Percentiles rank a stretch among this genome's conserved stretches.
phyloP scores from a whole-genome alignment of 2,888 invertebrate species.

The Helicoverpa assulta region DNA sequence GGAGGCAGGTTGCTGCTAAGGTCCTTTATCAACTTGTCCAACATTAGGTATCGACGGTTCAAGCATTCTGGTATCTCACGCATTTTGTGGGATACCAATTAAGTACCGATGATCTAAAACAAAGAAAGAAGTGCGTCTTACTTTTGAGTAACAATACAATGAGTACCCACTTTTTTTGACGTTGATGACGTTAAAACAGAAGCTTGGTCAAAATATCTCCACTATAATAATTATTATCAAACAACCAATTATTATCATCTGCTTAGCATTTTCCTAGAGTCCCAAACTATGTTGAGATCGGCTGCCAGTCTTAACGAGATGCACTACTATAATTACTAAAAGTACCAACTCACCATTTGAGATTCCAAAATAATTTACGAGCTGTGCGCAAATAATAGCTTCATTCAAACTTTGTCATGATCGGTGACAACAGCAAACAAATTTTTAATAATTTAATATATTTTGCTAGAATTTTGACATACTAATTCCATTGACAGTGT shows the following conservation, averaged over 20 bases:
- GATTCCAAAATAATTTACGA: constrained; percentile 12
- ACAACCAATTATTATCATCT: too few species aligned
- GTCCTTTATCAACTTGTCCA: constrained; percentile 78
- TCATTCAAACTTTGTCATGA: constrained; percentile 58
- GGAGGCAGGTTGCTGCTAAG: constrained; percentile 55
- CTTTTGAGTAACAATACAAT: too few species aligned
- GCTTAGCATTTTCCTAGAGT: too few species aligned
- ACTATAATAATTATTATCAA: too few species aligned
- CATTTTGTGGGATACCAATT: constrained; percentile 62
- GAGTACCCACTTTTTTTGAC: too few species aligned
- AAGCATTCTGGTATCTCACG: constrained; percentile 77
- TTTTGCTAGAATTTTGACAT: constrained; percentile 52
- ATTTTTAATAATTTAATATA: constrained; percentile 44
- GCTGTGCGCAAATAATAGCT: constrained; percentile 1
- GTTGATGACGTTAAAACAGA: too few species aligned
- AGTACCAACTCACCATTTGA: constrained; percentile 10
- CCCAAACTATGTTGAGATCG: too few species aligned
- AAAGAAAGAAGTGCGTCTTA: background rate
- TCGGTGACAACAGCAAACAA: constrained; percentile 56
- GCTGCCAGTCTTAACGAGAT: background rate
- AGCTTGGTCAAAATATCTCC: too few species aligned
- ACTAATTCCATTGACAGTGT: constrained; percentile 33
- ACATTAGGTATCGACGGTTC: constrained; percentile 73
- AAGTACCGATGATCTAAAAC: constrained; percentile 13
- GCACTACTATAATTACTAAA: background rate